Base-by-base conservation (phyloP, 2,113 vertebrate species). In the Petrocephalus zakoni region DNA sequence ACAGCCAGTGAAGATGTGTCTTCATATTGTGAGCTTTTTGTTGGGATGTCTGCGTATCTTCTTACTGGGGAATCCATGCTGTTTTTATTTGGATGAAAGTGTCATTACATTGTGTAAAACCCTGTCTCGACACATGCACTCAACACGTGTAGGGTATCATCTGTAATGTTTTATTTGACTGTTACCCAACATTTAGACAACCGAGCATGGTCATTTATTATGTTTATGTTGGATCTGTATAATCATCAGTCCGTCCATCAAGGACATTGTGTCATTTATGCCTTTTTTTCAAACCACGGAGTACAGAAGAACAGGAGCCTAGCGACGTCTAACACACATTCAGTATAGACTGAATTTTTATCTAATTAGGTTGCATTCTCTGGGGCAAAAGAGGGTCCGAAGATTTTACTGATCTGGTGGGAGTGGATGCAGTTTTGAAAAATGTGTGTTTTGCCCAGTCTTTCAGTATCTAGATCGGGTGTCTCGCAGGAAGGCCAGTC, bases 1-100 rank as follows among this genome's bases (percentile, higher is more conserved):
- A 81, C 19, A 19, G 34, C 15, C 68, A 75, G 68, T 75, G 68
- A 75, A 37, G 13, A 75, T 37, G n/a, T 75, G 34, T 37, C 13
- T 34, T 72, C 29, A 72, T 72, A 72, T 72, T 72, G 10, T 37
- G 34, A 25, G 55, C 21, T 47, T 87, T 42, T 34, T 49, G 11
- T 9, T 87, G 17, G 15, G 68, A 87, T 58, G 37, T 64, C 42
- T 11, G 2, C 86, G 49, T 34, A 34, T 64, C 6, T 37, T 64
- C 29, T 46, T n/a, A 47, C 42, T 64, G 8, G 37, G 55, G 19
- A 87, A 25, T n/a, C 55, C 58, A 1, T n/a, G 37, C 86, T 25
- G 46, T 87, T 87, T 55, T 29, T 86, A 85, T 85, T 53, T 85
- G 83, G 51, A 86, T 34, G 25, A 8, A 86, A 42, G 13, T 86